A percentile compares a stretch with the other conserved stretches of the same genome.
These are phyloP conservation scores for Chelonus formosanus DNA, from an alignment of 2,888 invertebrate species.

Conservation along the genomic window DNA sequence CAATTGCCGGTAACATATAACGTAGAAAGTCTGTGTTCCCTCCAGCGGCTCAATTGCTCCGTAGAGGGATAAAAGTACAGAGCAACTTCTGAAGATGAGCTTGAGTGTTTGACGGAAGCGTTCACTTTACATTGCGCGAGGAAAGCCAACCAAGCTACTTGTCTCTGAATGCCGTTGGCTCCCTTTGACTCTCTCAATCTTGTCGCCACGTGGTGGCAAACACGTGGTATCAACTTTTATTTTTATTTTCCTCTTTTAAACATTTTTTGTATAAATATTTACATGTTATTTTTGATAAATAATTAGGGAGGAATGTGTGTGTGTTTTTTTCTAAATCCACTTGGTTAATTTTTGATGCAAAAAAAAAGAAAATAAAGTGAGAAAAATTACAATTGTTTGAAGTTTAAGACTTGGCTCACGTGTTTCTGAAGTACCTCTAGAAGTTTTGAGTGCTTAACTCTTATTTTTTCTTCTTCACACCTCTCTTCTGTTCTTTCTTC, in stretches of 20 bases:
- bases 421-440: no score
- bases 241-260: background rate
- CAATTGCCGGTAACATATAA: constrained; percentile 3
- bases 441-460: no score
- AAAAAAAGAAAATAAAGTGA: constrained; percentile 1
- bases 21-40: background rate
- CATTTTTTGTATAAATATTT: background rate
- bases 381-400: background rate
- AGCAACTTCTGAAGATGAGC: constrained; percentile 8
- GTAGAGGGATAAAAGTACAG: no score
- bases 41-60: no score
- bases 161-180: constrained; percentile 19
- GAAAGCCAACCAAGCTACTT: constrained; percentile 22
- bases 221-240: constrained; percentile 20
- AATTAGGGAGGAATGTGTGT: background rate
- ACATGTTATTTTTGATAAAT: no score
- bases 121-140: constrained; percentile 13
- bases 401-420: background rate
- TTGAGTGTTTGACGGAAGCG: constrained; percentile 19
- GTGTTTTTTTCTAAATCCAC: background rate
- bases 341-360: background rate
- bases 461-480: background rate
- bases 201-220: constrained; percentile 29
- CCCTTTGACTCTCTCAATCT: constrained; percentile 11
- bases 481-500: constrained; percentile 7